Evolutionary conservation across 35 echinoderm and acorn worm genomes (phyloP).

Genomic region (Stichopus chloronotus): DNA sequence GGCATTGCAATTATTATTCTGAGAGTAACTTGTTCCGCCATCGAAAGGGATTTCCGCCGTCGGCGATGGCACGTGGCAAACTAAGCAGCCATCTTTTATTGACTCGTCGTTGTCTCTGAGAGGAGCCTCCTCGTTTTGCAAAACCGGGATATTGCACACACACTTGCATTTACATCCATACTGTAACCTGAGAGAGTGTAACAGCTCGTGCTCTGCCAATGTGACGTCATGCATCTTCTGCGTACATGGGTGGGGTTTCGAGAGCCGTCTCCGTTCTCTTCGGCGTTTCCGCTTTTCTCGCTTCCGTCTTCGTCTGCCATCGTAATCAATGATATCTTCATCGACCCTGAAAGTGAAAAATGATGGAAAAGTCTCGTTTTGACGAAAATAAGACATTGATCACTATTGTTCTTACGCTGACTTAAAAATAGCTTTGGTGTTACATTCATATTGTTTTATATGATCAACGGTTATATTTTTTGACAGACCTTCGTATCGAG

Average conservation of each 20-base stretch:
- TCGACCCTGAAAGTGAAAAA: conserved; percentile 1
- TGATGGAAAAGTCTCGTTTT: background rate
- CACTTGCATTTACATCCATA: conserved; percentile 30
- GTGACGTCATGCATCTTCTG: background rate
- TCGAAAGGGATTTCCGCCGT: background rate
- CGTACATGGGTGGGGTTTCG: background rate
- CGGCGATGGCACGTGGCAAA: no score
- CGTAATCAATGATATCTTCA: conserved; percentile 38
- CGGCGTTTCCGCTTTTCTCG: conserved; percentile 6
- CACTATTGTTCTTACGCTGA: no score
- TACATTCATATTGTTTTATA: no score
- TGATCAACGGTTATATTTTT: no score
- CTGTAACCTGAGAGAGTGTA: background rate
- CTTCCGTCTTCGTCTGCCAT: background rate
- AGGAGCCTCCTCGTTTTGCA: background rate
- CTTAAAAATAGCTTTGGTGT: no score
- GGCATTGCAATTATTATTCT: conserved; percentile 38
- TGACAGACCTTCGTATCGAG: no score
- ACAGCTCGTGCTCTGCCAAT: background rate
- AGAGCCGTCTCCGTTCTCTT: background rate
- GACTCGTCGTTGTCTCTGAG: no score
- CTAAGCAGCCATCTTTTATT: no score
- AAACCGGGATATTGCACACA: background rate
- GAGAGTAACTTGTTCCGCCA: background rate
- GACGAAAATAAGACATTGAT: no score